Base-by-base conservation (phyloP, 2,797 vertebrate species). In the Sebastes ruberrimus region DNA sequence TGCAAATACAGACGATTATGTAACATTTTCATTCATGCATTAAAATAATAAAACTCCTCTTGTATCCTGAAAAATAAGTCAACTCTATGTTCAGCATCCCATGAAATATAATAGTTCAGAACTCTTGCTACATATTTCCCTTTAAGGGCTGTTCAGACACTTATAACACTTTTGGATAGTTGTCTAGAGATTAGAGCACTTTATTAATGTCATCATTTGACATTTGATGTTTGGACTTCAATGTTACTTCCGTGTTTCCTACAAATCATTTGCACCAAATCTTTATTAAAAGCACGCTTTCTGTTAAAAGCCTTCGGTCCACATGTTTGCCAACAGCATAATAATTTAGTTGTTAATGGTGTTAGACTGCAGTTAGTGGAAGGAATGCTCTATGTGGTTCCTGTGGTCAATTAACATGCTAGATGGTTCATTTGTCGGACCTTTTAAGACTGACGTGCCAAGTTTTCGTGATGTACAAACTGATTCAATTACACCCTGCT, bases 11-110 rank as follows among this genome's bases (percentile, higher is more conserved):
- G 20, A 42, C 32, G 5, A 32, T 32, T 72, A 62, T 74, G 33
- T 57, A 61, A 73, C 28, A 53, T 65, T 81, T 83, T 33, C 42
- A 68, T 71, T 53, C 38, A 59, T 63, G 81, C 60, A 59, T 57
- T 33, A 6, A 33, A 63, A 74, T 84, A 49, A 80, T 84, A 80
- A 28, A 61, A 71, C 60, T 76, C 7, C 63, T 57, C 11, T 68
- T 18, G 18, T 53, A n/a, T 2, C 10, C 32, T 33, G 14, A 55
- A 76, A 69, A 82, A 74, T 52, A 30, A 70, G 18, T 52, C 25
- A 28, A 52, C 1, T 69, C 20, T 13, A 14, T 64, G 35, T 27
- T 75, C 62, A 79, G 32, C 28, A 57, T 70, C 35, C 60, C 49
- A 30, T 49, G 52, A 78, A 74, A 13, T 14, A 14, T 35, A 49